These are phyloP conservation scores for Propithecus deckenii DNA, from an alignment of 2,797 vertebrate genomes.

Conservation along the genomic window DNA sequence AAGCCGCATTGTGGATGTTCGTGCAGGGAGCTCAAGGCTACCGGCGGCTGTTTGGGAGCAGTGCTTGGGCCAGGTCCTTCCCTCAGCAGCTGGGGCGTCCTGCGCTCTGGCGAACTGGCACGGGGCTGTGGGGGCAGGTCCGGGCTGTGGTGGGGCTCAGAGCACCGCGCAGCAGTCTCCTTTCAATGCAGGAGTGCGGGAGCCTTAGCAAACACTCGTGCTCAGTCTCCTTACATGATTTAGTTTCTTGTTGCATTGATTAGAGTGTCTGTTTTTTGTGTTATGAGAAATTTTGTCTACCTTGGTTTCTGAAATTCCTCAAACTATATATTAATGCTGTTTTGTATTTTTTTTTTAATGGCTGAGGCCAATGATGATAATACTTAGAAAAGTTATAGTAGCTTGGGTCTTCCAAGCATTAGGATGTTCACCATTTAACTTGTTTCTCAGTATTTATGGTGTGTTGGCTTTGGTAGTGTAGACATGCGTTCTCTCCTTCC, in stretches of 20 bases:
- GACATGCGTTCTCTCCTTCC: neutral
- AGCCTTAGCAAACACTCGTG: neutral
- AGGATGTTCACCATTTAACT: neutral
- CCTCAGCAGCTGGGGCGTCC: rapidly evolving
- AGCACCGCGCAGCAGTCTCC: rapidly evolving
- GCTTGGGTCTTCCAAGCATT: neutral
- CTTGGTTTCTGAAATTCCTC: neutral
- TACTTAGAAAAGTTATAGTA: neutral
- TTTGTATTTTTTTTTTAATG: neutral
- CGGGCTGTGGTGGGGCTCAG: rapidly evolving
- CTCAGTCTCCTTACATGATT: neutral
- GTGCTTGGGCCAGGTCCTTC: neutral
- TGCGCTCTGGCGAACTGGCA: neutral
- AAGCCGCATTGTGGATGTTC: neutral
- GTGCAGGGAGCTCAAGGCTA: rapidly evolving
- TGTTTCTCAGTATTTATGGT: slow-evolving; percentile 36
- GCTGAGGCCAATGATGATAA: neutral
- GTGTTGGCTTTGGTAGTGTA: neutral
- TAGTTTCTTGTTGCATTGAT: rapidly evolving
- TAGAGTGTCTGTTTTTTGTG: neutral
- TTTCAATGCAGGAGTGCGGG: neutral
- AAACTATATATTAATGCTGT: rapidly evolving
- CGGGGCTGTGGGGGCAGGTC: rapidly evolving
- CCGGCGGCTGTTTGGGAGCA: neutral
- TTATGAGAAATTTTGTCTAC: neutral